Evolutionary conservation across 2,888 invertebrate genomes (phyloP), one percentile per base, ranked within the genome.

Genomic region (Nudaria mundana): DNA sequence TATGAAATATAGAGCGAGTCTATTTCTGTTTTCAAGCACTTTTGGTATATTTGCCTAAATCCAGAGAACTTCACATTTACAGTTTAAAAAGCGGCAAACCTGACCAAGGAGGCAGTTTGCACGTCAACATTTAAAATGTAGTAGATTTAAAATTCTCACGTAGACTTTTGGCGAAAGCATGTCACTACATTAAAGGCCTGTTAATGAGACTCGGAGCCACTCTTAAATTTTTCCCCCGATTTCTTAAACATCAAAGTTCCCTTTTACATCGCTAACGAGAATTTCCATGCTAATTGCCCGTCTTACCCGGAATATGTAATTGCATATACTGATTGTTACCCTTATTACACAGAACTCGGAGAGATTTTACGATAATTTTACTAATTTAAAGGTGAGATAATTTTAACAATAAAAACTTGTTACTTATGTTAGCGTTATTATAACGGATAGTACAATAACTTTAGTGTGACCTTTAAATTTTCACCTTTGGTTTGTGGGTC

Each of bases 181-280:
- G 72, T 65, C 66, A 65, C 73, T 70, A 72, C 68, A 68, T 65
- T 81, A 76, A 83, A 82, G 74, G 75, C 71, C 73, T 75, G 74
- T 80, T 85, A 85, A 86, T 85, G 85, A 85, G 84, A 69, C 69
- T 61, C 67, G 66, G 70, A 66, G 68, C 57, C 56, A 59, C 79
- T 77, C 82, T 82, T 80, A 66, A 74, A 73, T 75, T 83, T 84
- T 84, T 84, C 75, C 48, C 66, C 66, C 68, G 72, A 69, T 80
- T 80, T 74, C 73, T 81, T 79, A 77, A n/a, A 77, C 82, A 83
- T 85, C 82, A 83, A 81, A 84, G 84, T 85, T 82, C 78, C 71
- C 77, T 73, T 83, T 83, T 80, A 73, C 81, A 66, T 75, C 69
- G 76, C 76, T 81, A 83, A 85, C 77, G 83, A 85, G 84, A 76